Base-by-base conservation (phyloP, 2,113 vertebrate species). In the Hippoglossus stenolepis region DNA sequence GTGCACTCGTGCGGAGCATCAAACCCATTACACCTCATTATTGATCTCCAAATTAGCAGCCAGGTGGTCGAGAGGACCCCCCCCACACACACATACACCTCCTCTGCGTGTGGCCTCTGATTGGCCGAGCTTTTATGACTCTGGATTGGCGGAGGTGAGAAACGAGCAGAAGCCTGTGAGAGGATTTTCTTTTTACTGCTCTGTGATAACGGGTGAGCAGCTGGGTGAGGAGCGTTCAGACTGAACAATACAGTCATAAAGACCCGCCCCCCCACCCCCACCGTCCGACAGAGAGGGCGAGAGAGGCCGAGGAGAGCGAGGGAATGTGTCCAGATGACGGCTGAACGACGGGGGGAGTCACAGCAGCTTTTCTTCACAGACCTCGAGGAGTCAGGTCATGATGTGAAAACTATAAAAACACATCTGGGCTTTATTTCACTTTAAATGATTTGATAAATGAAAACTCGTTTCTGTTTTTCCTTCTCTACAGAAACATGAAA, bases 21-120 rank as follows among this genome's bases (percentile, higher is more conserved):
- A 70, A 62, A 70, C 79, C 82, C 84, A 88, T 90, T 83, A 85
- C 85, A 87, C 64, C 81, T 90, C 87, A 88, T 93, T 87, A 92
- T 89, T 88, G 83, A 90, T 90, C 80, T 77, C 45, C 68, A 89
- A 87, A 92, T 89, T 72, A 92, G 77, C 75, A 62, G 82, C 77
- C 91, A 93, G 92, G 90, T 93, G 91, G 89, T 87, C 26, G 61
- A 65, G 73, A 63, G 63, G 70, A 4, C 65, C 2, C 43, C 40
- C 17, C 28, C 4, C 28, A 28, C 28, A 35, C 26, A 59, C 77
- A 28, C 28, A 28, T 3, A 35, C 57, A 59, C 77, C 31, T 14
- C 65, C 56, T 15, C 61, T 10, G 1, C 56, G 26, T 24, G 0
- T 0, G 14, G 57, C 74, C 64, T 77, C 28, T 76, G 83, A 86